Percentiles rank a stretch among this genome's conserved stretches.
phyloP scores from a whole-genome alignment of 2,113 vertebrate species.

The Clarias macrocephalus region DNA sequence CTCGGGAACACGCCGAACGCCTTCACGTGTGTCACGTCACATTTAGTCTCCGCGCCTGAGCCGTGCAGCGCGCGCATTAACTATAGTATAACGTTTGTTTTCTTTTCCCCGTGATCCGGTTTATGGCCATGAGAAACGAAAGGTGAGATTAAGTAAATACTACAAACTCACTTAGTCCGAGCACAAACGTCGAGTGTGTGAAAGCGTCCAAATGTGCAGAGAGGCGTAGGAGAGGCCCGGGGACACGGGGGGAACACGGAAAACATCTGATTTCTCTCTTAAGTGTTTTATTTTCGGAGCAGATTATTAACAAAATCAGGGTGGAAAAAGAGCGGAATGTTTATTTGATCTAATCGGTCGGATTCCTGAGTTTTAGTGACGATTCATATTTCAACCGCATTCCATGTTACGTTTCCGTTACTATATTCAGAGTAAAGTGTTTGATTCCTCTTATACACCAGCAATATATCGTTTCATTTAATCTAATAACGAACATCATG shows the following conservation, averaged over 20 bases:
- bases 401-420: neutral
- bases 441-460: neutral
- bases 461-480: neutral
- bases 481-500: neutral
- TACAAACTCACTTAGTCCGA: neutral
- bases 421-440: neutral
- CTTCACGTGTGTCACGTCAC: slow-evolving; percentile 66
- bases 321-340: neutral
- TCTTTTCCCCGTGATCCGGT: slow-evolving; percentile 24
- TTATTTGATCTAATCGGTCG: neutral
- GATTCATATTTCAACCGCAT: neutral
- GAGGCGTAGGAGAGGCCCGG: neutral
- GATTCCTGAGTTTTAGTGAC: neutral
- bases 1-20: slow-evolving; percentile 45
- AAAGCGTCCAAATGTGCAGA: neutral
- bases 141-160: slow-evolving; percentile 13
- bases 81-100: slow-evolving; percentile 11
- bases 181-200: neutral
- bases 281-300: neutral
- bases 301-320: neutral
- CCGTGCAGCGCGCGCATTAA: slow-evolving; percentile 51
- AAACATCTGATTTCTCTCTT: neutral
- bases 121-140: neutral
- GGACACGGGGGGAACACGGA: neutral
- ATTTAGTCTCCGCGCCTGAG: slow-evolving; percentile 58